phyloP scores from a whole-genome alignment of 2,888 invertebrate species.

The Clostera curtula region DNA sequence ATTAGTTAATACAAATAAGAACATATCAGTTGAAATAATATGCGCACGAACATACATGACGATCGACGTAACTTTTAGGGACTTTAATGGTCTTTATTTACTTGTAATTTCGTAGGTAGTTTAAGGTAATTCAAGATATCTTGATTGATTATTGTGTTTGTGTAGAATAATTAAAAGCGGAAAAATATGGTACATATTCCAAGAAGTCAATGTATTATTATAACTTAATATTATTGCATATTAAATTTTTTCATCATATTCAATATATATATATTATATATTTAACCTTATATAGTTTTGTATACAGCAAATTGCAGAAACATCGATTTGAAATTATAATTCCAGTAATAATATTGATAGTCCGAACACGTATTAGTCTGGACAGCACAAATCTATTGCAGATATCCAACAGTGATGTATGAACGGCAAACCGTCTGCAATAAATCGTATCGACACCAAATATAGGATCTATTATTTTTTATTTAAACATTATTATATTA shows the following conservation, averaged over 20 bases:
- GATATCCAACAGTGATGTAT: constrained; percentile 31
- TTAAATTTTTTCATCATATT: not conserved
- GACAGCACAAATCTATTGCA: constrained; percentile 30
- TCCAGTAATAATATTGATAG: constrained; percentile 15
- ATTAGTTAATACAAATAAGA: constrained; percentile 62
- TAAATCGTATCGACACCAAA: constrained; percentile 17
- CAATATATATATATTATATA: not conserved
- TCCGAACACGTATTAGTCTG: constrained; percentile 23
- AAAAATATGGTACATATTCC: no score
- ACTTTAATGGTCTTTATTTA: no score
- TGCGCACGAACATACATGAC: constrained; percentile 9
- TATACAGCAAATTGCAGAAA: constrained; percentile 8
- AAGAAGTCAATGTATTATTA: no score
- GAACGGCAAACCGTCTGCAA: constrained; percentile 17
- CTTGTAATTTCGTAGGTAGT: no score
- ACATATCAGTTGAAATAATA: constrained; percentile 23
- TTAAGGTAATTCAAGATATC: no score
- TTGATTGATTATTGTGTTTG: no score
- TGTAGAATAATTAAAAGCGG: no score
- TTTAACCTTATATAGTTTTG: constrained; percentile 3
- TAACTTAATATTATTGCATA: no score
- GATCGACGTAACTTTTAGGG: constrained; percentile 8
- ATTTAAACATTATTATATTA: no score
- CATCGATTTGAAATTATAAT: constrained; percentile 14
- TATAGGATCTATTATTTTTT: constrained; percentile 4